phyloP scores from a whole-genome alignment of 2,797 vertebrate genomes.

The Hemitrygon akajei region DNA sequence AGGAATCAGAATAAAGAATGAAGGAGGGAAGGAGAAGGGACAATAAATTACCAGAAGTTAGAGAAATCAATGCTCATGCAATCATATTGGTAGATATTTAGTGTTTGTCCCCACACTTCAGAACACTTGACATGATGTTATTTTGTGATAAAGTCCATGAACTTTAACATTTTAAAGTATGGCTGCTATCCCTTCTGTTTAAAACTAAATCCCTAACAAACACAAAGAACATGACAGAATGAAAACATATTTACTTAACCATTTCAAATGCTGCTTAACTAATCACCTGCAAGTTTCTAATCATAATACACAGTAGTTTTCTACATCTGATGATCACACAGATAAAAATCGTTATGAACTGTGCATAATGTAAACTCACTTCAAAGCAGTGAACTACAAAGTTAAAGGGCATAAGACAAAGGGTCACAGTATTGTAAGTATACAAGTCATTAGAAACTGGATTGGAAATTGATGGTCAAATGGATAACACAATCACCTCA shows the following conservation, averaged over 20 bases:
- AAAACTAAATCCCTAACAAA: not conserved
- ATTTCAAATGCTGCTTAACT: slow-evolving; percentile 14
- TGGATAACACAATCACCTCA: not conserved
- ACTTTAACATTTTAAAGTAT: not conserved
- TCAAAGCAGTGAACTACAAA: not conserved
- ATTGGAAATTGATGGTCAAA: slow-evolving; percentile 13
- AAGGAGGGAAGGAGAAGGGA: no score
- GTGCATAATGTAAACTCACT: slow-evolving; percentile 19
- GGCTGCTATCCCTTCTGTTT: not conserved
- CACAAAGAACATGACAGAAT: not conserved
- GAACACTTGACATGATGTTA: not conserved
- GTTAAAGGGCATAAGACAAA: slow-evolving; percentile 22
- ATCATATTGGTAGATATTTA: not conserved
- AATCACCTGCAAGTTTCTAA: not conserved
- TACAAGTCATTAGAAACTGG: slow-evolving; percentile 14
- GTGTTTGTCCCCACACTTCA: not conserved
- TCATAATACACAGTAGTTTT: slow-evolving; percentile 19
- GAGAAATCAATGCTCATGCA: no score
- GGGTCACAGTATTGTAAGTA: not conserved
- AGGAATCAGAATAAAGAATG: no score
- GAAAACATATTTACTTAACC: not conserved
- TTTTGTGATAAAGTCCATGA: not conserved
- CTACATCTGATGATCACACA: slow-evolving; percentile 22
- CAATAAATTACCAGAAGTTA: no score
- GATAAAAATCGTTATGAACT: slow-evolving; percentile 17